A percentile compares a stretch with the other conserved stretches of the same genome.
Evolutionary conservation across 2,888 invertebrate species (phyloP).

Genomic region (Drosophila koepferae): DNA sequence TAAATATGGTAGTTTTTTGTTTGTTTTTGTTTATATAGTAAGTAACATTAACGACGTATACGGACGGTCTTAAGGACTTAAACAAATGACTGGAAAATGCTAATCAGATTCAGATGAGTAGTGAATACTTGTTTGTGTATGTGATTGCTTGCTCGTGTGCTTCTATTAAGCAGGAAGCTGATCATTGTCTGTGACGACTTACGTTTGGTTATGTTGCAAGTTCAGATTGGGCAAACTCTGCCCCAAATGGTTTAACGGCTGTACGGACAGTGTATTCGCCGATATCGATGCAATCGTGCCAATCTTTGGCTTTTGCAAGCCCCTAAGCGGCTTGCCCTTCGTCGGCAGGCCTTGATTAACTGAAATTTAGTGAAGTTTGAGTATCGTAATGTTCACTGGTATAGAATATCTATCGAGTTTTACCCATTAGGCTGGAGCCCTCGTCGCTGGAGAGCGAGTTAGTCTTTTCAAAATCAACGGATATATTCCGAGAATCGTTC

Average conservation of each 20-base stretch:
- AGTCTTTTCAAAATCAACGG: constrained; percentile 88
- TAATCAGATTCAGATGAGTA: constrained; percentile 47
- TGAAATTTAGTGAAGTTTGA: constrained; percentile 12
- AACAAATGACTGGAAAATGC: constrained; percentile 59
- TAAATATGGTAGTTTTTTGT: constrained; percentile 41
- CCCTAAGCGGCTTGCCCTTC: constrained; percentile 82
- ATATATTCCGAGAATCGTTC: constrained; percentile 88
- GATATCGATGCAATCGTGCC: constrained; percentile 83
- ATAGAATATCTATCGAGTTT: neutral
- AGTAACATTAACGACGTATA: constrained; percentile 58
- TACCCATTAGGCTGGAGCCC: constrained; percentile 82
- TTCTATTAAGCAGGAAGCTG: constrained; percentile 40
- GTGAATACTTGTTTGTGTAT: constrained; percentile 40
- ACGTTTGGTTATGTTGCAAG: constrained; percentile 84
- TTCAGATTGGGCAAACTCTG: constrained; percentile 93
- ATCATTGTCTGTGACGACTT: constrained; percentile 70
- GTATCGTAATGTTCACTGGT: neutral
- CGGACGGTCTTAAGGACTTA: constrained; percentile 53
- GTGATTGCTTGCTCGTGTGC: constrained; percentile 40
- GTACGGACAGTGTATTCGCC: constrained; percentile 91
- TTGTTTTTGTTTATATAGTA: constrained; percentile 18
- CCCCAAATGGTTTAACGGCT: constrained; percentile 89
- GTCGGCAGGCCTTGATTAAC: constrained; percentile 63
- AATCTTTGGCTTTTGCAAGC: constrained; percentile 83
- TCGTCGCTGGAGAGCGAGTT: constrained; percentile 89